Evolutionary conservation across 2,797 vertebrate species (phyloP), one percentile per base, ranked within the genome.

Genomic region (Paedocypris micromegethes): DNA sequence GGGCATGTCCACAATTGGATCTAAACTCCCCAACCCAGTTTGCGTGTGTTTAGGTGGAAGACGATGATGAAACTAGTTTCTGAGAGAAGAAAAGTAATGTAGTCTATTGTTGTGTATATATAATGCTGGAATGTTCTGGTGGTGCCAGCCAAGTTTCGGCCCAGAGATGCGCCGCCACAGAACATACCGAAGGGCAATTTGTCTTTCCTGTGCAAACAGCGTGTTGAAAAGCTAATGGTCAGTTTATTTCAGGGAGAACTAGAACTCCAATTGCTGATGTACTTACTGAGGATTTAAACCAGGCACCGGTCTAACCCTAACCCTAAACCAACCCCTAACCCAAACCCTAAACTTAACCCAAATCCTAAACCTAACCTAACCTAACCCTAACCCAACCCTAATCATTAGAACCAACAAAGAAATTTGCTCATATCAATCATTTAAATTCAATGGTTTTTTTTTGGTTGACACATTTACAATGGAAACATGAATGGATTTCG

Each of bases 211-310:
- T 74, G 73, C 70, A 82, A 72, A 76, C 75, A 82, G 72, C 72
- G 79, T 81, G 82, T 81, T 86, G 83, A 88, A 89, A 85, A 80
- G 82, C 75, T 85, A 84, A 85, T 80, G 79, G 80, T 84, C 82
- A 75, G 65, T 83, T 80, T 85, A 67, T 84, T 84, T 85, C 39
- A 38, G 51, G 37, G 54, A 48, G 70, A 79, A 73, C 77, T 79
- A 82, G 85, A 87, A 87, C 78, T 77, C 81, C 4, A 72, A 83
- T 84, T 82, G 81, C 87, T 88, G 86, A 87, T 87, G 85, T 84
- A 38, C 40, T 66, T 79, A 65, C 49, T 43, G 52, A 55, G 23
- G 9, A 38, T 40, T 41, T 44, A 56, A 39, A 38, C 37, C 2
- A 68, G 2, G 52, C 2, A 5, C 9, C 38, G 2, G 8, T 49